Evolutionary conservation across 1,140 invertebrate genomes (phyloP).

Genomic region (Neodiprion pinetum): DNA sequence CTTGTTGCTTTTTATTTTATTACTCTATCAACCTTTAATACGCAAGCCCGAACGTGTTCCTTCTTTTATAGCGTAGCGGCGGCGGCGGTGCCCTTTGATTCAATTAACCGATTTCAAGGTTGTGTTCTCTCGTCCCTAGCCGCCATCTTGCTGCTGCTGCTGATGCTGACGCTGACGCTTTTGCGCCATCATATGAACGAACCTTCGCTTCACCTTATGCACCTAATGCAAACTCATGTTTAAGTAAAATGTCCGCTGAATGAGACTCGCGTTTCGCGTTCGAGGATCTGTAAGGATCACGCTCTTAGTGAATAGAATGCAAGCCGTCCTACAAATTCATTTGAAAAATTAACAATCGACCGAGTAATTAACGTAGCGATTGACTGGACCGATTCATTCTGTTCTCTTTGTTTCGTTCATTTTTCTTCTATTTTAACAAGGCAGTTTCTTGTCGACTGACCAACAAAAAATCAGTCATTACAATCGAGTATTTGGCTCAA

Average conservation of each 20-base stretch:
- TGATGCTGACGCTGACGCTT: background rate
- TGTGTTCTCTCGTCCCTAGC: constrained; percentile 35
- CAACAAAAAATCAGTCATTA: no score
- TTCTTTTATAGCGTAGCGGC: constrained; percentile 57
- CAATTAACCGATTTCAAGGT: constrained; percentile 39
- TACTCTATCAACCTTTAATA: constrained; percentile 53
- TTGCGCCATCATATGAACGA: background rate
- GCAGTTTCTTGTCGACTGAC: no score
- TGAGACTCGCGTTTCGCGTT: no score
- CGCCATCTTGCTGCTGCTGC: background rate
- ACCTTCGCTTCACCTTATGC: background rate
- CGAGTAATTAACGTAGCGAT: no score
- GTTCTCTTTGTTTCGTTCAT: no score
- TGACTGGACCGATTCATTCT: no score
- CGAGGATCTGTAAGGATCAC: no score
- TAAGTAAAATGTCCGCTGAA: background rate
- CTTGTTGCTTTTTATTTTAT: constrained; percentile 52
- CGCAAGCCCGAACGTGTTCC: constrained; percentile 51
- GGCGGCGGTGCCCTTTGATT: constrained; percentile 34
- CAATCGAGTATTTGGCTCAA: no score
- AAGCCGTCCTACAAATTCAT: no score
- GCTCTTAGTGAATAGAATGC: no score
- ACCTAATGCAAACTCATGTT: background rate
- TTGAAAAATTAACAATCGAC: no score
- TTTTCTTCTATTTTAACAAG: no score